phyloP scores from a whole-genome alignment of 2,113 vertebrate species.

The Tychaedon coryphoeus region DNA sequence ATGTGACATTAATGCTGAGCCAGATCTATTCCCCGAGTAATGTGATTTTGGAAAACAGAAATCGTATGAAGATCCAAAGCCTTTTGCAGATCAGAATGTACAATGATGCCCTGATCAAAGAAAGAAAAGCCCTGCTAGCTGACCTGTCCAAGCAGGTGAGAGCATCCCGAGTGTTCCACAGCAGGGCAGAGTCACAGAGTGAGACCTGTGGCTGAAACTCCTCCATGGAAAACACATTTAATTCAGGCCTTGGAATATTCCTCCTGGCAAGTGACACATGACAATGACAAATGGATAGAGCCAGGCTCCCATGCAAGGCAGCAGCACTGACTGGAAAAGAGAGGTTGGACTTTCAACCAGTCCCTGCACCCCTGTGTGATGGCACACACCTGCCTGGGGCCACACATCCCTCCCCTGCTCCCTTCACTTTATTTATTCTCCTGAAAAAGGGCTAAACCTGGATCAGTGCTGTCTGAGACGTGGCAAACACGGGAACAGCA shows the following conservation, averaged over 20 bases:
- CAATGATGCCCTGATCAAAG: conserved; percentile 53
- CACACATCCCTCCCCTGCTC: not conserved
- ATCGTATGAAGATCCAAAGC: not conserved
- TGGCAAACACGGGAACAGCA: not conserved
- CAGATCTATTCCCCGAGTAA: conserved; percentile 28
- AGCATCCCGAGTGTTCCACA: not conserved
- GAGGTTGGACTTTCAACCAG: fast-evolving
- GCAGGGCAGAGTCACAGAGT: not conserved
- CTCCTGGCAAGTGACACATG: not conserved
- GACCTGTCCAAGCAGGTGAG: conserved; percentile 69
- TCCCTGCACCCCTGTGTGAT: not conserved
- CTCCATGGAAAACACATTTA: fast-evolving
- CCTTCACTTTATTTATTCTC: not conserved
- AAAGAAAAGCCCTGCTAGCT: conserved; percentile 47
- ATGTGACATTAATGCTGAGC: not conserved
- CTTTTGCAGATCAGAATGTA: conserved; percentile 52
- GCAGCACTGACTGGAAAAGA: not conserved
- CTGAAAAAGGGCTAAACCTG: not conserved
- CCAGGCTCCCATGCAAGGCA: not conserved
- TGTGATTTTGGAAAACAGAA: conserved; percentile 6
- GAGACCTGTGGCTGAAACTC: not conserved
- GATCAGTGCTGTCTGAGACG: not conserved
- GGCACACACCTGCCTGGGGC: not conserved
- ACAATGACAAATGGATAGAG: not conserved
- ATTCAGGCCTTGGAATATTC: not conserved